Evolutionary conservation across 2,113 vertebrate genomes (phyloP).

Genomic region (Neotragus moschatus): DNA sequence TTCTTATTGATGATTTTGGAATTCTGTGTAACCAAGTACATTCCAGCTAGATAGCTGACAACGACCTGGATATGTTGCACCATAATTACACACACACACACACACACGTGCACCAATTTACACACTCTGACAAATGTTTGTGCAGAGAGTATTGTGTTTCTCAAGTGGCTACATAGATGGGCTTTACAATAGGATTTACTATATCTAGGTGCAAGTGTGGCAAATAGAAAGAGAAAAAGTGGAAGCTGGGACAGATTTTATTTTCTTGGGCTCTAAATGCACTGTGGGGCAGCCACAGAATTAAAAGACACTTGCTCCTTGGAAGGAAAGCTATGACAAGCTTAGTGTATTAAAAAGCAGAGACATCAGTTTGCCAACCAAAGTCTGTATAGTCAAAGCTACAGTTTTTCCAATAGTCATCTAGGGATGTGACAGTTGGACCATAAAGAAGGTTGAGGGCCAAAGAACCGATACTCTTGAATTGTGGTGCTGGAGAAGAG

Average conservation of each 20-base stretch:
- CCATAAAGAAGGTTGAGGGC: not conserved
- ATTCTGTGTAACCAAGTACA: slow-evolving; percentile 67
- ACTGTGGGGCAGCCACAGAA: rapidly evolving
- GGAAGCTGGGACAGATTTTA: not conserved
- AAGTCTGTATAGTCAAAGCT: not conserved
- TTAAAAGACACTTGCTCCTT: not conserved
- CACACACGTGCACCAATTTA: rapidly evolving
- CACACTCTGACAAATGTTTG: not conserved
- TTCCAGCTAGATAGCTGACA: not conserved
- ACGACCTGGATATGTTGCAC: not conserved
- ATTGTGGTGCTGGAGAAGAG: not conserved
- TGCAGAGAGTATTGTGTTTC: not conserved
- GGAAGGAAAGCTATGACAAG: not conserved
- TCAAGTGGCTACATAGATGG: not conserved
- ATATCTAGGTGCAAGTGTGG: not conserved
- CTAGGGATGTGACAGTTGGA: not conserved
- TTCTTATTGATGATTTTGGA: slow-evolving; percentile 69
- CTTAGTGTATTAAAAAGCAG: not conserved
- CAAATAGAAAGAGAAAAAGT: not conserved
- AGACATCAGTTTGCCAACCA: not conserved
- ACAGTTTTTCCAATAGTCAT: not conserved
- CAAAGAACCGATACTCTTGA: not conserved
- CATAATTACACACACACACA: not conserved
- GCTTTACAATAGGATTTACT: not conserved
- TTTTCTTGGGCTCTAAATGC: not conserved